A percentile compares a stretch with the other conserved stretches of the same genome.
phyloP scores from a whole-genome alignment of 2,888 invertebrate species.

The Eutolmus rufibarbis region DNA sequence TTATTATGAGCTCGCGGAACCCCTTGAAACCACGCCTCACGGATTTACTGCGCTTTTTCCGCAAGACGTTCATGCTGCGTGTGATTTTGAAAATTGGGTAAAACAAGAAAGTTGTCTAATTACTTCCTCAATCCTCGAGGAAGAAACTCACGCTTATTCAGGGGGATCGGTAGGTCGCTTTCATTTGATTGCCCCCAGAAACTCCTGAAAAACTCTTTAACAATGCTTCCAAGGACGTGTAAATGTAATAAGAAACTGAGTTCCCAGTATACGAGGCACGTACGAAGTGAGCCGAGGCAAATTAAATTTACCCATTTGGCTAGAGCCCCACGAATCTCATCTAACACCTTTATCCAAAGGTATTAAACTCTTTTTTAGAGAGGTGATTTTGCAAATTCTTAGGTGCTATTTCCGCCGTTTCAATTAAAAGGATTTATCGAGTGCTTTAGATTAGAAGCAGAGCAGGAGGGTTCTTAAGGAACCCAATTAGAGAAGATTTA shows the following conservation, averaged over 20 bases:
- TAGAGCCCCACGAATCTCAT: neutral
- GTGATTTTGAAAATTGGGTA: neutral
- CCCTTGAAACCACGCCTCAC: neutral
- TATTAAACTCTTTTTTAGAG: neutral
- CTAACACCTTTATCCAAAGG: neutral
- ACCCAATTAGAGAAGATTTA: neutral
- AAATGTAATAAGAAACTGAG: neutral
- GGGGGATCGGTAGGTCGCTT: neutral
- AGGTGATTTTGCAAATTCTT: neutral
- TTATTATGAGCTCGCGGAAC: neutral
- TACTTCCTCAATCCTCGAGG: neutral
- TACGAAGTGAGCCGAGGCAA: neutral
- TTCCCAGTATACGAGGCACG: neutral
- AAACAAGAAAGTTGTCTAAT: neutral
- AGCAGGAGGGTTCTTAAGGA: neutral
- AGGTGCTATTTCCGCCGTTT: neutral
- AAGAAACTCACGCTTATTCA: neutral
- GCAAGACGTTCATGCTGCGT: neutral
- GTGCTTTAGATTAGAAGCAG: neutral
- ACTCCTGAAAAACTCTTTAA: neutral
- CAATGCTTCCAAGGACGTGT: neutral
- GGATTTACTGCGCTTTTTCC: neutral
- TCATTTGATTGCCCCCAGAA: neutral
- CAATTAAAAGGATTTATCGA: neutral
- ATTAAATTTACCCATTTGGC: neutral